Base-by-base conservation (phyloP, 2,113 vertebrate species). In the Coreoperca whiteheadi region DNA sequence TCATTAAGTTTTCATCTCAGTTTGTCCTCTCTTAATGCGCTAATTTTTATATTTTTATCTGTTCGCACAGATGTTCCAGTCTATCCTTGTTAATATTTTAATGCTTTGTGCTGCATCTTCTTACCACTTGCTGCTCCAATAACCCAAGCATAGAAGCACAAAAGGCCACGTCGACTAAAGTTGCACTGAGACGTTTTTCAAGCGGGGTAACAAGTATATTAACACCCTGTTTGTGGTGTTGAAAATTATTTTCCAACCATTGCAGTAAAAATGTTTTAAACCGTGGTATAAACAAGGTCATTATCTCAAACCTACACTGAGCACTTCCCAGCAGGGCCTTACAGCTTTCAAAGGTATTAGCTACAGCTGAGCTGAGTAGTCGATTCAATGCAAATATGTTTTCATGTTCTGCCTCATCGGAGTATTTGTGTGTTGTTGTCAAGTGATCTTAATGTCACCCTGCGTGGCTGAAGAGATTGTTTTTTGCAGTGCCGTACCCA, bases 331-430 rank as follows among this genome's bases (percentile, higher is more conserved):
- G 84, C 81, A 86, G 86, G 71, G 78, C 78, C 71, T 80, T 77
- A 30, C 70, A 89, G 81, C 86, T 78, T 79, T 86, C 80, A 81
- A 56, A 90, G 80, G 87, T 93, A 83, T 89, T 86, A 80, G 82
- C n/a, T n/a, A n/a, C n/a, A n/a, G n/a, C n/a, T n/a, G n/a, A 87
- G 74, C 65, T 6, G 86, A 85, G 79, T 41, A 72, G 80, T 75
- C 18, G 25, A 82, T 83, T 91, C 88, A 83, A 92, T 90, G 90
- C 91, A 92, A 92, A 92, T 89, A 87, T 83, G 79, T 80, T 89
- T 88, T 68, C 69, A 71, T 89, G 82, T 88, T 85, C 68, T 84
- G 81, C 88, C 83, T 77, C 32, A 73, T 91, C 83, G 85, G 89
- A 91, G 83, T 90, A 28, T 88, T 84, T 89, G 89, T 82, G 90